Evolutionary conservation across 2,888 invertebrate genomes (phyloP).

Genomic region (Gryllus longicercus): DNA sequence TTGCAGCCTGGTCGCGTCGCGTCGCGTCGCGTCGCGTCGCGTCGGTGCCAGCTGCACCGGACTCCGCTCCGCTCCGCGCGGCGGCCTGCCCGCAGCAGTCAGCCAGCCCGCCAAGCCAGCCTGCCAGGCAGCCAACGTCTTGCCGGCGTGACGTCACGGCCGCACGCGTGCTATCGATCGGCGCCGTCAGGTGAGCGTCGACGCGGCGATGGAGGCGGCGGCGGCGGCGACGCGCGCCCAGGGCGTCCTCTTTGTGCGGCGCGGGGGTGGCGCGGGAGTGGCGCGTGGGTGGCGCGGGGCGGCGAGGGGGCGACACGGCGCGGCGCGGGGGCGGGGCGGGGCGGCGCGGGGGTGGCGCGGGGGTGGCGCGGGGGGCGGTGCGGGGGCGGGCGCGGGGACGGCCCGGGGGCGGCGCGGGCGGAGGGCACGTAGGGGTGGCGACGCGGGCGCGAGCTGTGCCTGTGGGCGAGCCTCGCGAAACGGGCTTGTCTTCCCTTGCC

Average conservation of each 20-base stretch:
- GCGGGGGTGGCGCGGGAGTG: neutral
- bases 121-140: neutral
- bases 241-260: constrained; percentile 3
- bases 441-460: neutral
- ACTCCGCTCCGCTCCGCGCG: neutral
- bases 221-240: neutral
- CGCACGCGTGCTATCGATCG: neutral
- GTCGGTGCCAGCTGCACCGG: too few species aligned
- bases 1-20: too few species aligned
- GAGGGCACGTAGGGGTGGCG: neutral
- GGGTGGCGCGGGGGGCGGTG: too few species aligned
- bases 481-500: neutral
- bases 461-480: neutral
- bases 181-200: neutral
- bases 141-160: constrained; percentile 1
- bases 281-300: neutral
- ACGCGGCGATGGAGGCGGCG: neutral
- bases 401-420: neutral
- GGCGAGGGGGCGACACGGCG: neutral
- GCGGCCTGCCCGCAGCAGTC: neutral
- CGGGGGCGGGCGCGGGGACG: neutral
- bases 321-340: neutral
- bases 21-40: too few species aligned
- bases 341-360: too few species aligned
- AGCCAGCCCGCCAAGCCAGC: neutral